Evolutionary conservation across 2,888 invertebrate genomes (phyloP).

Genomic region (Caenorhabditis sp.): DNA sequence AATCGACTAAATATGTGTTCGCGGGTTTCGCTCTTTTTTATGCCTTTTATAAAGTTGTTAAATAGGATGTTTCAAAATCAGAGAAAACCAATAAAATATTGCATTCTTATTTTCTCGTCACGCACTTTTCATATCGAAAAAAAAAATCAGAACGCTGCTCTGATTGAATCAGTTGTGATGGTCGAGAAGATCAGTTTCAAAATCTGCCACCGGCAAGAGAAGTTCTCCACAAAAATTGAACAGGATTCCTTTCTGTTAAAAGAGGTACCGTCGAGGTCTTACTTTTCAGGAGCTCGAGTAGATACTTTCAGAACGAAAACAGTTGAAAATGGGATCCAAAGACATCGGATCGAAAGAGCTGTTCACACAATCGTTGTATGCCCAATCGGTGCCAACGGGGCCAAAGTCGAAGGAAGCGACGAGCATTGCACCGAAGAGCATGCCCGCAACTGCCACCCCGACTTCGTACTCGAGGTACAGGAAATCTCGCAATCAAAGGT

Average conservation of each 20-base stretch:
- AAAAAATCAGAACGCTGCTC: too few relatives aligned
- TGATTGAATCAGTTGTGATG: too few relatives aligned
- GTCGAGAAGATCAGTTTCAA: too few relatives aligned
- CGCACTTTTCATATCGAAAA: too few relatives aligned
- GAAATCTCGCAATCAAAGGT: not conserved
- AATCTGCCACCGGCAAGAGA: too few relatives aligned
- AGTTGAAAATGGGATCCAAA: constrained; percentile 16
- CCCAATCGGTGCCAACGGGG: constrained; percentile 4
- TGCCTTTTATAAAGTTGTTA: not conserved
- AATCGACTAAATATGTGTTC: not conserved
- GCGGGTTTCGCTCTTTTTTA: constrained; percentile 39
- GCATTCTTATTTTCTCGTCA: too few relatives aligned
- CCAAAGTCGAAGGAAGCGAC: not conserved
- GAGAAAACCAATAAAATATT: not conserved
- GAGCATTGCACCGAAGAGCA: constrained; percentile 14
- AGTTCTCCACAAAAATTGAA: not conserved
- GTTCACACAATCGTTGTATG: constrained; percentile 1
- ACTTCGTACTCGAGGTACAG: not conserved
- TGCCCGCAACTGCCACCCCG: not conserved
- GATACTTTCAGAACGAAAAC: constrained; percentile 6
- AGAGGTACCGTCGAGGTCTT: not conserved
- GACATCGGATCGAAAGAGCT: constrained; percentile 14
- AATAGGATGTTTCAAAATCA: constrained; percentile 8
- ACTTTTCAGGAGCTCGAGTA: not conserved
- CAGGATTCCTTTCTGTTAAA: constrained; percentile 22